Evolutionary conservation across 2,888 invertebrate species (phyloP), one percentile per base, ranked within the genome.

Genomic region (Sinohyriopsis cumingii): DNA sequence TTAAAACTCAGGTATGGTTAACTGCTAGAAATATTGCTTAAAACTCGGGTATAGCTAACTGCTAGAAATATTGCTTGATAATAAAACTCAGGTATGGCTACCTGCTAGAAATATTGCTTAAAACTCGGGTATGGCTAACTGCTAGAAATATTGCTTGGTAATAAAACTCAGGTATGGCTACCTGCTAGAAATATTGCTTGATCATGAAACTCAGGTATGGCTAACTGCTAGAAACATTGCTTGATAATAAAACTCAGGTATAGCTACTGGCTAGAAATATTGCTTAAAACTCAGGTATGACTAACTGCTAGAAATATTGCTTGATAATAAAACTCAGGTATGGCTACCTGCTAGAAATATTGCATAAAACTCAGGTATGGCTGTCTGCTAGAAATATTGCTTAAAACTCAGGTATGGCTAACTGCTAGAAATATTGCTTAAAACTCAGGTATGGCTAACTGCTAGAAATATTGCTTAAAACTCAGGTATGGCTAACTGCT

Each of bases 261-360:
- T 67, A 59, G 55, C 20, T 61, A 20, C 25, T 9, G 9, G 9
- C 12, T 45, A 64, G 33, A 33, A 33, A 9, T 9, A 33, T 33
- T 67, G 18, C 72, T 90, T 6, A 86, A 83, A 68, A 76, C 69
- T 66, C 87, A 89, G 87, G 88, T 89, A 66, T 67, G 61, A 33
- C 20, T 61, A 20, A 61, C n/a, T 22, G 9, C 12, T 45, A 64
- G 33, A 33, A 33, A 9, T 9, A 33, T 33, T 9, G 18, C 28
- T 25, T 25, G 28, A 28, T 28, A 28, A 28, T 6, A 86, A 83
- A 68, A 76, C 69, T 66, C 87, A 89, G 87, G 88, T 89, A 66
- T 67, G 61, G 55, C 20, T 61, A 20, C 25, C n/a, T 22, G 9
- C 12, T 45, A 64, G 33, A 33, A 33, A 9, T 9, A 33, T 33